Percentiles rank a stretch among this genome's conserved stretches.
phyloP scores from a whole-genome alignment of 2,888 invertebrate species.

The Gibbula magus region DNA sequence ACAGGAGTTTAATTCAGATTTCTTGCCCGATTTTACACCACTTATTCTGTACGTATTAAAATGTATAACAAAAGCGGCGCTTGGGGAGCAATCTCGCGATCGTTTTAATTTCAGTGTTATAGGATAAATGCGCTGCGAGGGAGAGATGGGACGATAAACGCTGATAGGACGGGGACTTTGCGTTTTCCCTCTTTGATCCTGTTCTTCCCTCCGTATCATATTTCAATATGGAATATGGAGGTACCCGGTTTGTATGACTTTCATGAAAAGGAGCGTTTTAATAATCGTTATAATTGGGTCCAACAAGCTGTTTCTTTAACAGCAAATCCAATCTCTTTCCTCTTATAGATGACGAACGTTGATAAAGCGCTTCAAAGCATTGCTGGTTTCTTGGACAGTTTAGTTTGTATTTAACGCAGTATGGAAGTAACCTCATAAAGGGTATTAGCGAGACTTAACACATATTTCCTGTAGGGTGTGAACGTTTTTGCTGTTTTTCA shows the following conservation, averaged over 20 bases:
- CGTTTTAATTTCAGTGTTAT: not conserved
- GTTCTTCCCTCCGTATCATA: not conserved
- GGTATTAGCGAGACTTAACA: not conserved
- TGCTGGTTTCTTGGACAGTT: not conserved
- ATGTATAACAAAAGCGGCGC: not conserved
- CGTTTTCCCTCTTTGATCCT: not conserved
- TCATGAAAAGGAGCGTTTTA: not conserved
- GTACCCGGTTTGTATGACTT: not conserved
- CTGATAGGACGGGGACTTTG: not conserved
- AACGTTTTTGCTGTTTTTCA: too few relatives aligned
- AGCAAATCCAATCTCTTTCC: not conserved
- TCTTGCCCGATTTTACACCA: not conserved
- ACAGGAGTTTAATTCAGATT: not conserved
- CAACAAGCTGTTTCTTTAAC: not conserved
- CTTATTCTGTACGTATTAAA: not conserved
- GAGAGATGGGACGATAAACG: not conserved
- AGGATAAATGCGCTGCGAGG: not conserved
- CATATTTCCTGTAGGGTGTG: not conserved
- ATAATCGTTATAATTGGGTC: not conserved
- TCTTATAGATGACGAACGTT: not conserved
- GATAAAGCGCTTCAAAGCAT: not conserved
- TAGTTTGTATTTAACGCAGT: not conserved
- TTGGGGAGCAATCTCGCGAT: not conserved
- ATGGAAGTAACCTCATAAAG: not conserved
- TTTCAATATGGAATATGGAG: constrained; percentile 13